phyloP scores from a whole-genome alignment of 2,113 vertebrate species.

The Tachycineta bicolor region DNA sequence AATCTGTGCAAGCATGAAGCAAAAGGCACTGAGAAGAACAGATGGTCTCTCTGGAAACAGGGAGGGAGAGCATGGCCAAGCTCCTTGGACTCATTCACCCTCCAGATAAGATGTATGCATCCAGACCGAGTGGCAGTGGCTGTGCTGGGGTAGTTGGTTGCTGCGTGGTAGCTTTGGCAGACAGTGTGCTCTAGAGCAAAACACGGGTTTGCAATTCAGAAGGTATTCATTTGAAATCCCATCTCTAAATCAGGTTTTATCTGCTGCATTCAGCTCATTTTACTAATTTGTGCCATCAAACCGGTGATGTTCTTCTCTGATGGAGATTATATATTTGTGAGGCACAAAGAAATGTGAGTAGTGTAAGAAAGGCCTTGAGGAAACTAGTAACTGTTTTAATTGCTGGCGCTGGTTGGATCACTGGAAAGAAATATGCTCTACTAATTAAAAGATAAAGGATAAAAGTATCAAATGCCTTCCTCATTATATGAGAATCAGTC shows the following conservation, averaged over 20 bases:
- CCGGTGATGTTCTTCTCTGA: not conserved
- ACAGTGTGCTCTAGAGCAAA: not conserved
- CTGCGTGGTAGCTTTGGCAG: not conserved
- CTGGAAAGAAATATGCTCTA: slow-evolving; percentile 1
- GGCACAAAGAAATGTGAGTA: not conserved
- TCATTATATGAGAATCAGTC: not conserved
- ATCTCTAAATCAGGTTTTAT: not conserved
- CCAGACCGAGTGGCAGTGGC: not conserved
- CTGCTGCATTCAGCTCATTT: not conserved
- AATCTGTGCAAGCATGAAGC: not conserved
- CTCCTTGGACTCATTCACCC: not conserved
- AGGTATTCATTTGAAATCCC: not conserved
- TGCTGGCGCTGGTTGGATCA: not conserved
- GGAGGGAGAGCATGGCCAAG: not conserved
- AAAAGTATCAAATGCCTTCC: slow-evolving; percentile 20
- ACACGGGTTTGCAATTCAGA: not conserved
- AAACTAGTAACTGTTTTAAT: slow-evolving; percentile 11
- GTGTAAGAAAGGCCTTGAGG: not conserved
- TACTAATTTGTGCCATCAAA: not conserved
- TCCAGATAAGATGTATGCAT: not conserved
- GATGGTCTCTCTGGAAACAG: slow-evolving; percentile 1
- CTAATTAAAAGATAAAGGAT: slow-evolving; percentile 42
- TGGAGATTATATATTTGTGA: not conserved
- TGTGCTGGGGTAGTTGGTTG: not conserved
- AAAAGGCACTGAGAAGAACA: not conserved